Conservation (phyloP, 1,140 invertebrate genomes). For the Drosophila lacteicornis region DNA sequence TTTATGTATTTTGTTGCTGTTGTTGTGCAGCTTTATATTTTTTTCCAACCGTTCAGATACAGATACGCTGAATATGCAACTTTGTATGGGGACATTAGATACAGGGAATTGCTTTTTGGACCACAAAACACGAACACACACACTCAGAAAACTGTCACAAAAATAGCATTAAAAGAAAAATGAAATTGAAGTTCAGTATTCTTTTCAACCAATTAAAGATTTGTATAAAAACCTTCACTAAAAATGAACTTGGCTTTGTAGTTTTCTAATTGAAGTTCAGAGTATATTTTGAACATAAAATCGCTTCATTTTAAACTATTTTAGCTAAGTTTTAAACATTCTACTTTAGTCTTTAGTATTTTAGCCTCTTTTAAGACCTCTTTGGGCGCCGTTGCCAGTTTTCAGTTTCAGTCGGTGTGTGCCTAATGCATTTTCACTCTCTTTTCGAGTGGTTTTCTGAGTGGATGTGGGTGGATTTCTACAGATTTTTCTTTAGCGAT, state of each 20-base stretch:
- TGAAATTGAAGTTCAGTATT: slow-evolving; percentile 5
- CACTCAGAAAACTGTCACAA: not conserved
- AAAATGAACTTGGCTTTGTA: not conserved
- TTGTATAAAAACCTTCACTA: not conserved
- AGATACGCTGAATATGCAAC: slow-evolving; percentile 32
- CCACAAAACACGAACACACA: not conserved
- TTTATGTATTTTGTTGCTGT: slow-evolving; percentile 14
- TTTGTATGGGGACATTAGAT: slow-evolving; percentile 40
- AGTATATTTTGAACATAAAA: not conserved
- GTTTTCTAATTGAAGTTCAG: not conserved
- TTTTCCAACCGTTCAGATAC: slow-evolving; percentile 34
- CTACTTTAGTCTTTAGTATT: not conserved
- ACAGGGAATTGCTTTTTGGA: slow-evolving; percentile 21
- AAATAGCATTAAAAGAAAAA: slow-evolving; percentile 8
- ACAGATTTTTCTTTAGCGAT: slow-evolving; percentile 3
- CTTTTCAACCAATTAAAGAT: not conserved
- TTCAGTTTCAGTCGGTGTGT: slow-evolving; percentile 24
- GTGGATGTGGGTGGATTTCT: slow-evolving; percentile 20
- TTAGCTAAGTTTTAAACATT: not conserved
- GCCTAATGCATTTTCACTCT: slow-evolving; percentile 43
- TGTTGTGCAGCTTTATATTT: slow-evolving; percentile 34
- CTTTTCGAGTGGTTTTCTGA: slow-evolving; percentile 24
- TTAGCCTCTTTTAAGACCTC: slow-evolving; percentile 2
- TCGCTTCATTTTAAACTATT: not conserved
- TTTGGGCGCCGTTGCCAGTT: slow-evolving; percentile 33